A percentile compares a stretch with the other conserved stretches of the same genome.
Evolutionary conservation across 35 echinoderm and acorn worm genomes (phyloP).

Genomic region (Eucidaris tribuloides): DNA sequence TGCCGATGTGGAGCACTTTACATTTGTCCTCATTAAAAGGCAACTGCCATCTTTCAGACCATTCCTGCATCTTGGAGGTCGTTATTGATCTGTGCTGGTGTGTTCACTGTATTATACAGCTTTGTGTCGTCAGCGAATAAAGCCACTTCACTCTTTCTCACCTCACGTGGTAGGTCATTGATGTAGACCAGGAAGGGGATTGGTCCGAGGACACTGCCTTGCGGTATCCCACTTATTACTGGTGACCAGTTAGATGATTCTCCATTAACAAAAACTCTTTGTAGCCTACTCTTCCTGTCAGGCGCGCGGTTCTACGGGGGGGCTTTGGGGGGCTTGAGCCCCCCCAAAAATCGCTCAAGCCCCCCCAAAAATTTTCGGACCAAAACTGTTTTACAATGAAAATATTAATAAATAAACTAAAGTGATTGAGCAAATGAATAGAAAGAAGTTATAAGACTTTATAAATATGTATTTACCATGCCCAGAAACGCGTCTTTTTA

Average conservation of each 20-base stretch:
- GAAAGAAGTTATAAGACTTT: no score
- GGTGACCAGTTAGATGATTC: conserved; percentile 19
- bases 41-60: conserved; percentile 36
- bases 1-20: conserved; percentile 38
- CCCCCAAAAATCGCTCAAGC: no score
- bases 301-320: no score
- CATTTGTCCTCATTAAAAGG: conserved; percentile 43
- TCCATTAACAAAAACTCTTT: conserved; percentile 27
- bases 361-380: no score
- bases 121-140: conserved; percentile 57
- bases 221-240: conserved; percentile 42
- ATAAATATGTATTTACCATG: no score
- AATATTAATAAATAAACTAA: no score
- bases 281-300: no score
- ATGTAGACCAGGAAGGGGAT: conserved; percentile 36
- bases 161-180: conserved; percentile 35
- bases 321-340: no score
- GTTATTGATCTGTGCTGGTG: not conserved
- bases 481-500: no score
- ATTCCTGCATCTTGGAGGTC: conserved; percentile 31
- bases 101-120: not conserved
- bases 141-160: conserved; percentile 13
- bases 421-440: no score
- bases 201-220: conserved; percentile 44
- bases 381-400: no score